Evolutionary conservation across 2,113 vertebrate species (phyloP), one percentile per base, ranked within the genome.

Genomic region (Cyanoderma ruficeps): DNA sequence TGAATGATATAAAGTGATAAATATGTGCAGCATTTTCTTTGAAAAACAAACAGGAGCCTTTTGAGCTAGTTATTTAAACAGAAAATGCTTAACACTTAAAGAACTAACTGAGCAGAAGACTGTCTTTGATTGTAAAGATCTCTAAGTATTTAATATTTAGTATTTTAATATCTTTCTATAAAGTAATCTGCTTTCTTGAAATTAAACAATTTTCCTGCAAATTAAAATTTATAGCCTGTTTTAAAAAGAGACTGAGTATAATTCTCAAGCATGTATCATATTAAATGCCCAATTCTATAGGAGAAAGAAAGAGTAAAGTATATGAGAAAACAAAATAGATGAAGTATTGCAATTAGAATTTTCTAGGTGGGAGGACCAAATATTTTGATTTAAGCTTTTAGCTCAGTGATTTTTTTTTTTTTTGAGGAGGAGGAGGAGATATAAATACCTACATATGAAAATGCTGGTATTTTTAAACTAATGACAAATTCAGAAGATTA

Each of bases 41-140:
- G 93, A 89, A 95, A 97, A 98, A 92, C 95, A 97, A 97, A 92
- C 78, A 83, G n/a, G 27, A 83, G 68, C 67, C 68, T 94, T 84
- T 89, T 94, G 44, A 84, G 72, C 67, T 72, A 70, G 89, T 95
- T 96, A 67, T 92, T 93, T 90, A 94, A 93, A 83, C 15, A 57
- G 72, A 92, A 94, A 87, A 55, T 33, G 49, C 61, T 77, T 93
- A 63, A 87, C 91, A 68, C 78, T 95, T 97, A 9, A 57, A 87
- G 63, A 90, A 64, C 25, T 95, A 84, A 83, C 67, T 44, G 14
- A 91, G 90, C 30, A 75, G 33, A 68, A 87, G 35, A 78, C 27
- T 42, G 72, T 74, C 63, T 94, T 96, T 87, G 37, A 79, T 94
- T 80, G 81, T 72, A 92, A 96, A 75, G 24, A 80, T 72, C 47